Evolutionary conservation across 2,888 invertebrate species (phyloP).

Genomic region (Argyresthia albistria): DNA sequence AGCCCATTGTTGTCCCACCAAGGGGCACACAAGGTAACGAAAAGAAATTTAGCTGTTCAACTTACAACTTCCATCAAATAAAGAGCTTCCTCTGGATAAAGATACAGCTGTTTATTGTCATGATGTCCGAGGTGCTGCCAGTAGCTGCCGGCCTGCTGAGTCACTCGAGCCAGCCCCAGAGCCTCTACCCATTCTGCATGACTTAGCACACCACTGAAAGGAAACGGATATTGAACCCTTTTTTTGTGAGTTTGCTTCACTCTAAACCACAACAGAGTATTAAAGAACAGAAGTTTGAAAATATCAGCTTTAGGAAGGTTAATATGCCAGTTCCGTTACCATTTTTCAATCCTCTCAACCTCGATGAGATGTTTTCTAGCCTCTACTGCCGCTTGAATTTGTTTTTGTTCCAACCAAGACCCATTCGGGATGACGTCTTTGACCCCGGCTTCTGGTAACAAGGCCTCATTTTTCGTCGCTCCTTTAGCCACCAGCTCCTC

Average conservation of each 20-base stretch:
- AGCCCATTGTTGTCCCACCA: too few species aligned
- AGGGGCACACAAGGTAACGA: too few species aligned
- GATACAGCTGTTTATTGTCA: slow-evolving; percentile 50
- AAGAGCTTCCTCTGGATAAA: slow-evolving; percentile 77
- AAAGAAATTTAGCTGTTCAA: neutral
- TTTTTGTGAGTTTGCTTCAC: too few species aligned
- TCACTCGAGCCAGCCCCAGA: slow-evolving; percentile 66
- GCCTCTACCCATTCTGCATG: slow-evolving; percentile 71
- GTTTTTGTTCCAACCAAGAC: slow-evolving; percentile 74
- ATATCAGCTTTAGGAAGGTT: too few species aligned
- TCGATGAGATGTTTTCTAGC: slow-evolving; percentile 64
- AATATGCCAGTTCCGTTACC: slow-evolving; percentile 23
- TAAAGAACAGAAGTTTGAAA: too few species aligned
- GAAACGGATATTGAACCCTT: neutral
- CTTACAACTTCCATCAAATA: slow-evolving; percentile 77
- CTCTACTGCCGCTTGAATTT: slow-evolving; percentile 68
- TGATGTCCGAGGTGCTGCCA: slow-evolving; percentile 72
- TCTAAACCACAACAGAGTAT: too few species aligned
- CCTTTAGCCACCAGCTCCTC: slow-evolving; percentile 45
- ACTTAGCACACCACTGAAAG: slow-evolving; percentile 58
- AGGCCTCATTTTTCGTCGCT: slow-evolving; percentile 46
- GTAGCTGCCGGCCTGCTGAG: slow-evolving; percentile 62
- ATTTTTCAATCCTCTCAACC: slow-evolving; percentile 71
- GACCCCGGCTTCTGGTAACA: slow-evolving; percentile 63
- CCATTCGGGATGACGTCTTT: slow-evolving; percentile 69